Conservation (phyloP, 1,140 invertebrate genomes). For the Epicauta chinensis region DNA sequence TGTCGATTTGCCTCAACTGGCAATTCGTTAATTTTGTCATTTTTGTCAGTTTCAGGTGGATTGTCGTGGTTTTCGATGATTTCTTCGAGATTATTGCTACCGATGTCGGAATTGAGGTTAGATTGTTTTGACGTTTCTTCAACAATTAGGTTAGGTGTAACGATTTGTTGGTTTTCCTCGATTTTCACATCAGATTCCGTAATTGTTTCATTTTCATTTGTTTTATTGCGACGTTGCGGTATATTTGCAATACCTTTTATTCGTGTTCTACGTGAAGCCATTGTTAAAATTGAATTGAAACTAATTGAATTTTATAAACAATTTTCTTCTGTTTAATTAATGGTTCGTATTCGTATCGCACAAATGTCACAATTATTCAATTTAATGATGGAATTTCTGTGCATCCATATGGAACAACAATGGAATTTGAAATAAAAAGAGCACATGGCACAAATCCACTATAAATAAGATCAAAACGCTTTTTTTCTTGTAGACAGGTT, state of each 20-base stretch:
- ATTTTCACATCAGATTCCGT: background rate
- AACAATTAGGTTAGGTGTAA: slow-evolving; percentile 7
- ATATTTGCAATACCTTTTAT: slow-evolving; percentile 41
- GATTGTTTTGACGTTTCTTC: background rate
- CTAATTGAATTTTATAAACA: background rate
- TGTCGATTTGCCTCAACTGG: too few relatives aligned
- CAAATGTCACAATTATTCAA: background rate
- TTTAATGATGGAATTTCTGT: background rate
- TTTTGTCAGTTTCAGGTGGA: background rate
- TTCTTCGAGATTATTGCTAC: background rate
- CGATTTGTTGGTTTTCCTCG: background rate
- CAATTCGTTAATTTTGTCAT: too few relatives aligned
- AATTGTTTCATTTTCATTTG: slow-evolving; percentile 5
- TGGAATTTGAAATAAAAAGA: slow-evolving; percentile 1
- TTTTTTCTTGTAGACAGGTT: too few relatives aligned
- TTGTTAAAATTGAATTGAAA: background rate
- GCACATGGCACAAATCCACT: slow-evolving; percentile 9
- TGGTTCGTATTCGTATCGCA: slow-evolving; percentile 9
- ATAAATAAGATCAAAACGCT: too few relatives aligned
- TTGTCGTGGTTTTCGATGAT: background rate
- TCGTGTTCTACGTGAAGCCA: slow-evolving; percentile 32
- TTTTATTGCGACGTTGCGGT: slow-evolving; percentile 34
- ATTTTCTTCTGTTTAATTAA: background rate
- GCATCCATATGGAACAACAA: slow-evolving; percentile 13
- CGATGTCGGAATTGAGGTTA: background rate